Evolutionary conservation across 2,888 invertebrate species (phyloP).

Genomic region (Cetonia aurata): DNA sequence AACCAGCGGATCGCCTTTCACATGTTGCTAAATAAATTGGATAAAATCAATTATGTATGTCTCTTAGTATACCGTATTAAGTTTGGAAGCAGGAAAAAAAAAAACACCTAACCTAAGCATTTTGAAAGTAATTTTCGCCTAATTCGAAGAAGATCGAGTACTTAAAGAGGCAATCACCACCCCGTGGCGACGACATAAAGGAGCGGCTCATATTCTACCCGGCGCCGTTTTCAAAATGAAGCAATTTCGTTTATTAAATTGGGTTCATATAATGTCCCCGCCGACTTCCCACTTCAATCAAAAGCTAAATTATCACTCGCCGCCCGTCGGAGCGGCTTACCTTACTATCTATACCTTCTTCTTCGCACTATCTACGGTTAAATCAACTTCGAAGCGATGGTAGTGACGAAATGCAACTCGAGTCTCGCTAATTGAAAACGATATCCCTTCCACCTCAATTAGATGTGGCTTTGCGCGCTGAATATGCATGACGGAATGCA

Average conservation of each 20-base stretch:
- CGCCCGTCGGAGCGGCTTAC: conserved; percentile 3
- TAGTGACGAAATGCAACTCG: conserved; percentile 25
- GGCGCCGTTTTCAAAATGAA: conserved; percentile 27
- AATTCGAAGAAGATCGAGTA: conserved; percentile 32
- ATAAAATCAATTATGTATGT: too few relatives aligned
- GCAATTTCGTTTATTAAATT: conserved; percentile 40
- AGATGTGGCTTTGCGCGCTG: conserved; percentile 29
- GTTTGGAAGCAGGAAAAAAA: too few relatives aligned
- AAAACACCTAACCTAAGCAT: conserved; percentile 1
- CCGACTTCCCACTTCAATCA: conserved; percentile 39
- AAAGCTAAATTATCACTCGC: conserved; percentile 26
- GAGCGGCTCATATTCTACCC: conserved; percentile 7
- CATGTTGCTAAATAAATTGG: too few relatives aligned
- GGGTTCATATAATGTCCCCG: conserved; percentile 32
- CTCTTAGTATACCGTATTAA: too few relatives aligned
- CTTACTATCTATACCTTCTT: neutral
- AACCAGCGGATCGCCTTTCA: too few relatives aligned
- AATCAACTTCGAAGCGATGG: conserved; percentile 9
- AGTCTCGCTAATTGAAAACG: conserved; percentile 39
- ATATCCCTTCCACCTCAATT: conserved; percentile 40
- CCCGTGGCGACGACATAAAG: conserved; percentile 5
- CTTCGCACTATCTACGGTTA: conserved; percentile 2
- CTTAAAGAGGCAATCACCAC: conserved; percentile 32
- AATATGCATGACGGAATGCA: conserved; percentile 37
- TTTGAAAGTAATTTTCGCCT: conserved; percentile 7